Evolutionary conservation across 2,797 vertebrate genomes (phyloP), one percentile per base, ranked within the genome.

Genomic region (Chanos chanos): DNA sequence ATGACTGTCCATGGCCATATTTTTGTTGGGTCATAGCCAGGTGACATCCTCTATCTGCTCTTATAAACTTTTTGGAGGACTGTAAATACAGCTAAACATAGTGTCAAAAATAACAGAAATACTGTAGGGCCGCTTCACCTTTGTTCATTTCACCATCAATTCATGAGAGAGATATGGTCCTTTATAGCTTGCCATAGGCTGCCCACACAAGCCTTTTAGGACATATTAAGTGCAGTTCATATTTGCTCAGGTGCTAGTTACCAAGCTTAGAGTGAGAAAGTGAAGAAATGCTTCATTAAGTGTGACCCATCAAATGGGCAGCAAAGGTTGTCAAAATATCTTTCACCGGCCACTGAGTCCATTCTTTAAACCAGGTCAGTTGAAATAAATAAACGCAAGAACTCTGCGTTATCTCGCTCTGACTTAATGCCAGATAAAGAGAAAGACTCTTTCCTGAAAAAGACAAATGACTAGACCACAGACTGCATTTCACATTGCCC

Each of bases 181-280:
- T 40, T 62, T 68, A 62, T 71, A 66, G 40, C 63, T 61, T 58
- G 12, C 39, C 45, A 47, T 66, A 59, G 66, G 64, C 70, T 73
- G 80, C 80, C 81, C 83, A 63, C 65, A 76, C 65, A 66, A 70
- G 66, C 81, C 77, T 82, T 81, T 77, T 81, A 85, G 69, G 72
- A 75, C 71, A 82, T 70, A 78, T 82, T 83, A 81, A 77, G 70
- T 66, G 43, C 71, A 39, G 45, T 24, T 76, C 48, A 36, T 84
- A 74, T 81, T 87, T 83, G 64, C 75, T 77, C 83, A 85, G 82
- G 77, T 84, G 84, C 71, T 73, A 71, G 73, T 60, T 76, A 70
- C 8, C n/a, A n/a, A n/a, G n/a, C n/a, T 19, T 53, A 62, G 64
- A 52, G 62, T 45, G 24, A 70, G 49, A 74, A 71, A 77, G 61